Conservation (phyloP, 2,797 vertebrate species). For the Dendrocincla tyrannina region DNA sequence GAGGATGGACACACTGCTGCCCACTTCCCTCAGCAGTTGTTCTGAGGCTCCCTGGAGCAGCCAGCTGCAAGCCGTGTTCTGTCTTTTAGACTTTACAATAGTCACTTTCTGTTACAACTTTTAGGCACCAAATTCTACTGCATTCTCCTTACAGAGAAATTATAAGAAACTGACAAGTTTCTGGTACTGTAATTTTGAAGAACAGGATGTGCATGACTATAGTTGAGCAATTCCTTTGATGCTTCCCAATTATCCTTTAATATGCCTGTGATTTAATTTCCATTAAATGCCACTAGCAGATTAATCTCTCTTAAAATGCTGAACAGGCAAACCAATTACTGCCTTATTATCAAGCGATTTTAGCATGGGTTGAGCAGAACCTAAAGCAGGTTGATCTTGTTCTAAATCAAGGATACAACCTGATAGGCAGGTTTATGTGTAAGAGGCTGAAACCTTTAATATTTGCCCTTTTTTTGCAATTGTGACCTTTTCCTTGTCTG, state of each 20-base stretch:
- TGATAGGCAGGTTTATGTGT: background rate
- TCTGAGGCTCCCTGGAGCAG: rapidly evolving
- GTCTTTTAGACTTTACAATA: background rate
- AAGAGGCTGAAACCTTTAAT: background rate
- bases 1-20: background rate
- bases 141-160: background rate
- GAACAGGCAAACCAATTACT: slow-evolving; percentile 66
- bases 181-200: background rate
- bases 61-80: background rate
- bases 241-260: slow-evolving; percentile 66
- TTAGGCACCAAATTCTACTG: background rate
- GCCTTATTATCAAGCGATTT: slow-evolving; percentile 58
- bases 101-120: background rate
- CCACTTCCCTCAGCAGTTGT: background rate
- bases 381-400: slow-evolving; percentile 38
- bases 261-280: slow-evolving; percentile 70
- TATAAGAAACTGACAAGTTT: background rate
- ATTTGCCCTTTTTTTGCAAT: background rate
- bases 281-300: slow-evolving; percentile 68
- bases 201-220: background rate
- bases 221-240: slow-evolving; percentile 64
- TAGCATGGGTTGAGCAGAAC: slow-evolving; percentile 48
- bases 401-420: background rate
- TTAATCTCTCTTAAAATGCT: slow-evolving; percentile 71
- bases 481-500: background rate